These are phyloP conservation scores for Eciton burchellii DNA, from an alignment of 1,140 invertebrate species.

Conservation along the genomic window DNA sequence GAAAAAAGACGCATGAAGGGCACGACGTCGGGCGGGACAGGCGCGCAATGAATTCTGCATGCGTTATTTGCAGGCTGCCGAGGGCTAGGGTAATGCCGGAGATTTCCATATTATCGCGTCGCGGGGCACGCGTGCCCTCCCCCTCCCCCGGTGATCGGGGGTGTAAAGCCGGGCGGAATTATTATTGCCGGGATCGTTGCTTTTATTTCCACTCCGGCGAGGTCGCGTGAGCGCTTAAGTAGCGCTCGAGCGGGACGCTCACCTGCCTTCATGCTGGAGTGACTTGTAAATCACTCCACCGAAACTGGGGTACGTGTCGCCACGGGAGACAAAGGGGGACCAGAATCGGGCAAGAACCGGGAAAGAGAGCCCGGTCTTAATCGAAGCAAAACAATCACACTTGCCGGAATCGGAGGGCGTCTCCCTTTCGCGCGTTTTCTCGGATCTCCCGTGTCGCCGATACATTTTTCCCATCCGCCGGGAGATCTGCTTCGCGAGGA, in stretches of 20 bases:
- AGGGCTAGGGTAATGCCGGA: constrained; percentile 7
- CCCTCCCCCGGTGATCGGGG: no score
- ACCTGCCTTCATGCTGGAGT: constrained; percentile 84
- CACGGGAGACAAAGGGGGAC: constrained; percentile 63
- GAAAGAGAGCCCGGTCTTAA: constrained; percentile 54
- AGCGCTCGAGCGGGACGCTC: constrained; percentile 81
- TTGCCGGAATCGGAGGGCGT: constrained; percentile 19
- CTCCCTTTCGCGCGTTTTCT: constrained; percentile 41
- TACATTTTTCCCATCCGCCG: neutral
- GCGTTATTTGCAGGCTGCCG: neutral
- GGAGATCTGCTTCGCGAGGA: constrained; percentile 3
- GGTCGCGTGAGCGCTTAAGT: constrained; percentile 66
- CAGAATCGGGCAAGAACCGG: neutral
- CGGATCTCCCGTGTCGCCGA: constrained; percentile 19
- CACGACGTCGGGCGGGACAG: neutral
- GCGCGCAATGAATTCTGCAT: neutral
- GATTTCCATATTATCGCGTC: constrained; percentile 42
- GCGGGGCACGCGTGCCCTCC: neutral
- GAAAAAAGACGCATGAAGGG: neutral
- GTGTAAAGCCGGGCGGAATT: constrained; percentile 50
- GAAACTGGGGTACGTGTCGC: constrained; percentile 82
- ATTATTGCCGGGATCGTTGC: constrained; percentile 52
- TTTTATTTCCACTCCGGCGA: constrained; percentile 38
- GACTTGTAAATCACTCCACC: constrained; percentile 85
- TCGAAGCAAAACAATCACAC: constrained; percentile 68